phyloP scores from a whole-genome alignment of 2,113 vertebrate species.

The Amblyornis subalaris region DNA sequence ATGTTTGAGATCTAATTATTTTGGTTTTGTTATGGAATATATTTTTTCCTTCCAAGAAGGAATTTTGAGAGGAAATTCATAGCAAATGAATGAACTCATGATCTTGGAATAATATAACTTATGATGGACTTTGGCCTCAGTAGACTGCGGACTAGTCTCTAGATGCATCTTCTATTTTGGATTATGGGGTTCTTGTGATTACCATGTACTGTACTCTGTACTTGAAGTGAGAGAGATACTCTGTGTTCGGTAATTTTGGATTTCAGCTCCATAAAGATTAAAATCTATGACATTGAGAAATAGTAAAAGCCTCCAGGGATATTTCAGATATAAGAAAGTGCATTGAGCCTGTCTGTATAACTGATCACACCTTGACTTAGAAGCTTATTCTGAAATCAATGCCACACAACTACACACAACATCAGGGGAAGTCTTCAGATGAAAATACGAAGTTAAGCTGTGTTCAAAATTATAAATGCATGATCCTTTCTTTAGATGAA shows the following conservation, averaged over 20 bases:
- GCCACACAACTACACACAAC: background rate
- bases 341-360: slow-evolving; percentile 82
- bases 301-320: slow-evolving; percentile 78
- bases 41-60: background rate
- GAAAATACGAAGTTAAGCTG: background rate
- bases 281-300: slow-evolving; percentile 82
- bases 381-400: slow-evolving; percentile 77
- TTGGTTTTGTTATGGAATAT: background rate
- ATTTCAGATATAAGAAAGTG: slow-evolving; percentile 79
- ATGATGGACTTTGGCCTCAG: background rate
- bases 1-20: background rate
- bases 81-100: background rate
- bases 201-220: background rate
- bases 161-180: background rate
- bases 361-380: slow-evolving; percentile 82
- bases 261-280: slow-evolving; percentile 81
- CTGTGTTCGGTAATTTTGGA: slow-evolving; percentile 70
- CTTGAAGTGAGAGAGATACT: slow-evolving; percentile 65
- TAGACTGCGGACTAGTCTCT: background rate
- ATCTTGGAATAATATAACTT: background rate
- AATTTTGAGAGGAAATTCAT: background rate
- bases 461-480: background rate
- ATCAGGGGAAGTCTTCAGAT: background rate
- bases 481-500: background rate
- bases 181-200: background rate